A percentile compares a stretch with the other conserved stretches of the same genome.
Evolutionary conservation across 2,797 vertebrate genomes (phyloP).

Genomic region (Heterohyrax brucei): DNA sequence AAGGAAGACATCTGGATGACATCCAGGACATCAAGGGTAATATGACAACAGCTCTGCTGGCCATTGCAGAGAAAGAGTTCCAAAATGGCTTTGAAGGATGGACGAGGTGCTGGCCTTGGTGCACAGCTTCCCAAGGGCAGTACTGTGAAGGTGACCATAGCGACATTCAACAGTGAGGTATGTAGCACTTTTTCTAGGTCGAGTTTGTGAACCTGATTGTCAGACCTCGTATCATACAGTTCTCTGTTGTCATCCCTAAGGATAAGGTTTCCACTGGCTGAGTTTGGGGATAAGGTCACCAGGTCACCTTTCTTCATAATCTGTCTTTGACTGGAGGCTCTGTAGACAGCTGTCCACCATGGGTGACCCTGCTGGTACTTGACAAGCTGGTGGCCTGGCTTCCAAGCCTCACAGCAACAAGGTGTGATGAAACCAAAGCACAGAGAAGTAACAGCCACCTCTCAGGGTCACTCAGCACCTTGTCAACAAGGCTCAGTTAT

Average conservation of each 20-base stretch:
- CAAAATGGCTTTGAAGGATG: no score
- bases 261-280: neutral
- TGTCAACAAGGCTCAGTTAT: neutral
- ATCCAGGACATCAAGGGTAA: no score
- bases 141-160: no score
- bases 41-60: no score
- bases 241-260: neutral
- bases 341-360: neutral
- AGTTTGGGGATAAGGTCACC: neutral
- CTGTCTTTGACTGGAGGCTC: neutral
- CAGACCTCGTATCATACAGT: neutral
- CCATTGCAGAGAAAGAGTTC: no score
- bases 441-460: neutral
- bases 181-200: no score
- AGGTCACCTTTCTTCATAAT: neutral
- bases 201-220: no score
- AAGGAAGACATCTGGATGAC: no score
- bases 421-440: neutral
- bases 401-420: neutral
- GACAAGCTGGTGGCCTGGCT: neutral
- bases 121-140: no score
- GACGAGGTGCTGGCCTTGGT: no score
- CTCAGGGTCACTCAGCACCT: neutral
- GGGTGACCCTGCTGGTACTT: neutral
- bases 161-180: no score